Evolutionary conservation across 2,113 vertebrate species (phyloP), one percentile per base, ranked within the genome.

Genomic region (Trogon melanurus): DNA sequence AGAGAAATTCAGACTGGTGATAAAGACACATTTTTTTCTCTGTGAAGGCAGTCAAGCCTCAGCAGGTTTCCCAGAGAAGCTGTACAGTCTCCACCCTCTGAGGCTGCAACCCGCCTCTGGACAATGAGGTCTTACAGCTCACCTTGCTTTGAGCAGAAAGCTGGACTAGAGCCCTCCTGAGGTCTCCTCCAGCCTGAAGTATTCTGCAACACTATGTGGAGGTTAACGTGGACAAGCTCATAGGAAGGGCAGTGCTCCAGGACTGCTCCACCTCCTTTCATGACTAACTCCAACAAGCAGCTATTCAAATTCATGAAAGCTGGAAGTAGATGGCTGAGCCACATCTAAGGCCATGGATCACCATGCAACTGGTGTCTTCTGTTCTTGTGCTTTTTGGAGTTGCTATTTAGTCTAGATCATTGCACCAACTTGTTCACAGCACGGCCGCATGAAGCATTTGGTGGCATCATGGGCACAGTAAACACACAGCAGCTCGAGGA

Each of bases 381-480:
- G 26, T 44, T 57, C 15, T 67, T 44, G 34, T 56, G 34, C 11
- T 75, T 61, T 83, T 78, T 44, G 32, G 80, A 27, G 26, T n/a
- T 62, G 48, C 13, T 29, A 82, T 92, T 73, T n/a, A 79, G 38
- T 30, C 30, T 38, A n/a, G 18, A 12, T 62, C 16, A 9, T 75
- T 70, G 65, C 51, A 75, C 67, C 0, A 2, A 16, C 27, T 36
- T 44, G 50, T n/a, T 54, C 56, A 50, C 26, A 74, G 22, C 61
- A 21, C 8, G 44, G 60, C 21, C 0, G 1, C 44, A 22, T 11
- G 54, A 76, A 87, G 71, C 41, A 41, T 32, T 8, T 58, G 62
- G 26, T 60, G 62, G 0, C 0, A 50, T 29, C 26, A 20, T 0
- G 3, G 38, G 14, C 15, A 41, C 30, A 44, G 21, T 13, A 18